These are phyloP conservation scores for Drosophila watanabei DNA, from an alignment of 1,140 invertebrate species.

Conservation along the genomic window DNA sequence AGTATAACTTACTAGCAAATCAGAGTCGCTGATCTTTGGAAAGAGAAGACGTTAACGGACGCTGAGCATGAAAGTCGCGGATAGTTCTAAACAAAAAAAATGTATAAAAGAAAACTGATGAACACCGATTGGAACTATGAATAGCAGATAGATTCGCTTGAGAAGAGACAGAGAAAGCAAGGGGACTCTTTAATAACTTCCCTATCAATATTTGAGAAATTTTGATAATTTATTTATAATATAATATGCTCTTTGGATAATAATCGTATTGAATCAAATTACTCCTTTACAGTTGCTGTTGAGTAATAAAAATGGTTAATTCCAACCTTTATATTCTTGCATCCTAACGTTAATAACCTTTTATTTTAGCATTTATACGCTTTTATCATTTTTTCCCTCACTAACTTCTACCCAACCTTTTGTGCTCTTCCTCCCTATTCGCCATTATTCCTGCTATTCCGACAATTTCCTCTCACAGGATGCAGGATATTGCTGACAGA, in stretches of 20 bases:
- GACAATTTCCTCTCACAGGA: slow-evolving; percentile 42
- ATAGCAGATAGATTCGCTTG: slow-evolving; percentile 8
- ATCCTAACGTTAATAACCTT: background rate
- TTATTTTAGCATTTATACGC: background rate
- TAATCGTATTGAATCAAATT: background rate
- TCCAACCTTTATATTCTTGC: background rate
- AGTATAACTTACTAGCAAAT: slow-evolving; percentile 13
- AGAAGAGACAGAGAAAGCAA: slow-evolving; percentile 6
- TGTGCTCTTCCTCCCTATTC: background rate
- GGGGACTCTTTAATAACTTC: background rate
- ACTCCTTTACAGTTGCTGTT: background rate
- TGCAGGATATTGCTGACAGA: slow-evolving; percentile 69
- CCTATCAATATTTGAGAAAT: background rate
- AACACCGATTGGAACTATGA: slow-evolving; percentile 33
- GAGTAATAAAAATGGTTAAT: background rate
- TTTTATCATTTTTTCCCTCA: background rate
- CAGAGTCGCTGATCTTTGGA: slow-evolving; percentile 33
- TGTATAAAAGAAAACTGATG: background rate
- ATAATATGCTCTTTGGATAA: background rate
- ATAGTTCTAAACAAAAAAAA: slow-evolving; percentile 15
- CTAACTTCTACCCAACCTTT: background rate
- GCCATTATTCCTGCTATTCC: slow-evolving; percentile 22
- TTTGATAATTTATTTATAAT: background rate
- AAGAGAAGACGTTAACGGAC: slow-evolving; percentile 32
- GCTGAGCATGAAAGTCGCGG: slow-evolving; percentile 11